phyloP scores from a whole-genome alignment of 2,888 invertebrate species.

The Leucania comma region DNA sequence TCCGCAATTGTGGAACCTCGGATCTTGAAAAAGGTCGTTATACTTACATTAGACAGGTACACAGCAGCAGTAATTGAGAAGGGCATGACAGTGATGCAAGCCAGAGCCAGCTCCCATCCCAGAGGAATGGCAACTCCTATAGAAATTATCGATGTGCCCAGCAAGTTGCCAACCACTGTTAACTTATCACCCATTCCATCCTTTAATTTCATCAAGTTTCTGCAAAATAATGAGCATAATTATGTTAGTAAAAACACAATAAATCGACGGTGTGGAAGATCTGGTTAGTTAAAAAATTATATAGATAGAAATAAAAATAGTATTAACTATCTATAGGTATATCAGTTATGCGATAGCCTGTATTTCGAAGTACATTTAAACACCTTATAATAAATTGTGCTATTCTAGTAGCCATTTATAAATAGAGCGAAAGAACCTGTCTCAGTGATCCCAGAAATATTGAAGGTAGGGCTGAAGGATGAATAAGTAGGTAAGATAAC shows the following conservation, averaged over 20 bases:
- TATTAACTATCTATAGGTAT: too few species aligned
- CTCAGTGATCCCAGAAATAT: neutral
- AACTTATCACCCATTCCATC: constrained; percentile 96
- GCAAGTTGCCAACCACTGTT: constrained; percentile 93
- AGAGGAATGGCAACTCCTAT: constrained; percentile 93
- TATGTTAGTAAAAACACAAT: neutral
- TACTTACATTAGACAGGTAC: constrained; percentile 93
- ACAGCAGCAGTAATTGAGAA: constrained; percentile 94
- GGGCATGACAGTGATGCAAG: constrained; percentile 94
- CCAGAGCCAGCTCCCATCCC: constrained; percentile 96
- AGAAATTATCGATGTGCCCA: constrained; percentile 93
- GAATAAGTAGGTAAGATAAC: constrained; percentile 69
- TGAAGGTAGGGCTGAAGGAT: neutral
- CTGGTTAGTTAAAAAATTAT: too few species aligned
- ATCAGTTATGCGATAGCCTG: too few species aligned
- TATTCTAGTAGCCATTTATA: too few species aligned
- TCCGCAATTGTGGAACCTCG: neutral
- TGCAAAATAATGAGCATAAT: constrained; percentile 71
- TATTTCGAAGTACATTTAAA: neutral
- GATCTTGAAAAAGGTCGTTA: too few species aligned
- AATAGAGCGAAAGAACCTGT: too few species aligned
- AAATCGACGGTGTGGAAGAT: neutral
- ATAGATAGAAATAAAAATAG: too few species aligned
- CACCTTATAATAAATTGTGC: neutral
- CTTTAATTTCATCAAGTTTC: constrained; percentile 94